Percentiles rank a stretch among this genome's conserved stretches.
phyloP scores from a whole-genome alignment of 2,888 invertebrate genomes.

The Scaptomyza polygonia region DNA sequence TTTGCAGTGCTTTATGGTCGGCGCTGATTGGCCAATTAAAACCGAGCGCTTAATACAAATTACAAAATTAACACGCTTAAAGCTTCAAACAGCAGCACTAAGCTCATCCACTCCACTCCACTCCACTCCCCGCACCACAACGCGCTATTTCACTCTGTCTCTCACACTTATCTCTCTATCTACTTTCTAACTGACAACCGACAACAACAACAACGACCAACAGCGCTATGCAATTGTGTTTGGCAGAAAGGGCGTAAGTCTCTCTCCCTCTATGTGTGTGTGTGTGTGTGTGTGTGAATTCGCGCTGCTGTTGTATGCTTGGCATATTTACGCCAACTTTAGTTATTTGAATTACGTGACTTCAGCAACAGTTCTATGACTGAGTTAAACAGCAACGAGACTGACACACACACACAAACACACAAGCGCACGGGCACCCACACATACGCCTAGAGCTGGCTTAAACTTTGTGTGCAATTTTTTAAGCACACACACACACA shows the following conservation, averaged over 20 bases:
- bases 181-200: constrained; percentile 24
- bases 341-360: constrained; percentile 83
- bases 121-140: neutral
- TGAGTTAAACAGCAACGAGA: constrained; percentile 58
- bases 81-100: constrained; percentile 45
- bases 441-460: constrained; percentile 29
- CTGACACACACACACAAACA: constrained; percentile 20
- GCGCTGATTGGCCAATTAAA: constrained; percentile 62
- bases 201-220: constrained; percentile 30
- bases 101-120: constrained; percentile 15
- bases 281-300: constrained; percentile 30
- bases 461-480: constrained; percentile 48
- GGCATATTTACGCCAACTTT: constrained; percentile 81
- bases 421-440: constrained; percentile 17
- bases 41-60: constrained; percentile 62
- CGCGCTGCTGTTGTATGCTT: constrained; percentile 67
- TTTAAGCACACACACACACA: constrained; percentile 61
- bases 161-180: neutral
- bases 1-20: constrained; percentile 45
- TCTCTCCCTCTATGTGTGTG: constrained; percentile 12
- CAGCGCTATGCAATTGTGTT: constrained; percentile 61
- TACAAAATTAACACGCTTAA: constrained; percentile 66
- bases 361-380: constrained; percentile 80
- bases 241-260: constrained; percentile 50
- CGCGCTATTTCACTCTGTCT: neutral